phyloP scores from a whole-genome alignment of 1,140 invertebrate species.

The Acromyrmex charruanus region DNA sequence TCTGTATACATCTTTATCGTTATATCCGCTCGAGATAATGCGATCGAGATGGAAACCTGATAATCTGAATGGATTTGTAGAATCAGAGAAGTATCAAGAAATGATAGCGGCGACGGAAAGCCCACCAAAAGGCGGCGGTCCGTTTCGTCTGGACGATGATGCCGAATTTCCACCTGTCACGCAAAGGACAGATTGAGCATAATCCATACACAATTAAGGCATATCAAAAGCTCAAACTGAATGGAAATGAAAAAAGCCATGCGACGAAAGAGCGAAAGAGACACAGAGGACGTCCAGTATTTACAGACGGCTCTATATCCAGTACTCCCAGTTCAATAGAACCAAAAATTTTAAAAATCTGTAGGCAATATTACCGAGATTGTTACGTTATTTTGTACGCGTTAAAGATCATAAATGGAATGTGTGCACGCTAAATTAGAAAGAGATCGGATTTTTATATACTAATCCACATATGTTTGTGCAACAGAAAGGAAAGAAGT shows the following conservation, averaged over 20 bases:
- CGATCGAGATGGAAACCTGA: constrained; percentile 29
- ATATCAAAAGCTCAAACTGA: constrained; percentile 68
- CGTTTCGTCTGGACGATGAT: constrained; percentile 92
- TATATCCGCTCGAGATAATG: constrained; percentile 70
- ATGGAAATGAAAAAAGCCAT: constrained; percentile 25
- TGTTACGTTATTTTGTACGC: constrained; percentile 40
- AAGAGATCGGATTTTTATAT: constrained; percentile 11
- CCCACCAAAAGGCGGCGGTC: constrained; percentile 88
- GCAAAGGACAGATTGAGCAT: constrained; percentile 88
- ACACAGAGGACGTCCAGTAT: constrained; percentile 42
- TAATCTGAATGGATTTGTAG: constrained; percentile 86
- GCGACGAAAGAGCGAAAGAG: constrained; percentile 15
- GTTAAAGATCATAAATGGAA: background rate
- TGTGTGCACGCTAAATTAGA: background rate
- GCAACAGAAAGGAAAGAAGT: background rate
- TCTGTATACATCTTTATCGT: constrained; percentile 77
- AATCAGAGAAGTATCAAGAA: constrained; percentile 92
- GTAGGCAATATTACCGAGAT: constrained; percentile 48
- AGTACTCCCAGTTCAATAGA: constrained; percentile 49
- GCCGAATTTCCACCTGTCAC: constrained; percentile 94
- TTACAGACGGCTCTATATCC: constrained; percentile 25
- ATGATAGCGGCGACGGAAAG: constrained; percentile 90
- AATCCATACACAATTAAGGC: constrained; percentile 42
- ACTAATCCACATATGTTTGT: background rate
- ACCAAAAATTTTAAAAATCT: constrained; percentile 30